A percentile compares a stretch with the other conserved stretches of the same genome.
phyloP scores from a whole-genome alignment of 2,888 invertebrate genomes.

The Homarus gammarus region DNA sequence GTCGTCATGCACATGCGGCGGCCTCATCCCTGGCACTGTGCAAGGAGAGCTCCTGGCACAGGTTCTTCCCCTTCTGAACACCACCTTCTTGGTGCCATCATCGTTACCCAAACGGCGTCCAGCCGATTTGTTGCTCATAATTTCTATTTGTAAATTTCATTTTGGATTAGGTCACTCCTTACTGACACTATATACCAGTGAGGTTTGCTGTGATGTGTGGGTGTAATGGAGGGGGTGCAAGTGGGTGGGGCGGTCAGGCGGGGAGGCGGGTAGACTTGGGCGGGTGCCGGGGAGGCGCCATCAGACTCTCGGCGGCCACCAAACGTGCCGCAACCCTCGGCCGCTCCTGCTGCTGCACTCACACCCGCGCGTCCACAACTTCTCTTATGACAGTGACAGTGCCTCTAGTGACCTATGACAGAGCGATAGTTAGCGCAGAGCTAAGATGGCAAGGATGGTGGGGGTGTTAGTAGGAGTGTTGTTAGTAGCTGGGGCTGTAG shows the following conservation, averaged over 20 bases:
- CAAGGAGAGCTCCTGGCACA: conserved; percentile 40
- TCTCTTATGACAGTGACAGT: conserved; percentile 37
- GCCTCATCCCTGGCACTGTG: conserved; percentile 28
- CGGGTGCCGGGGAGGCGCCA: not conserved
- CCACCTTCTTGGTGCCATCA: not conserved
- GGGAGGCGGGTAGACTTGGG: conserved; percentile 20
- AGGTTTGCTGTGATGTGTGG: not conserved
- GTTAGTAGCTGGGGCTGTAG: conserved; percentile 33
- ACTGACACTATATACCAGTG: not conserved
- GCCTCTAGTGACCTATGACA: conserved; percentile 37
- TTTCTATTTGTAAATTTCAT: not conserved
- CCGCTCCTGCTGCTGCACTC: conserved; percentile 12
- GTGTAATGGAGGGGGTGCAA: not conserved
- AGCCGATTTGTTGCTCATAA: not conserved
- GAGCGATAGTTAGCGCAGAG: conserved; percentile 18
- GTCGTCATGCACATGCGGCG: conserved; percentile 25
- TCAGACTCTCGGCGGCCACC: conserved; percentile 29
- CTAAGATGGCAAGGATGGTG: conserved; percentile 27
- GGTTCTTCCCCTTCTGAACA: conserved; percentile 26
- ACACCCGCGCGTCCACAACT: conserved; percentile 13
- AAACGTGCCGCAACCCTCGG: conserved; percentile 16
- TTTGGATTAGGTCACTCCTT: not conserved
- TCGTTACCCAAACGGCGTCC: not conserved
- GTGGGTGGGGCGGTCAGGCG: conserved; percentile 30
- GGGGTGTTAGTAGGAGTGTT: conserved; percentile 41